phyloP scores from a whole-genome alignment of 2,797 vertebrate species.

The Carapus acus region DNA sequence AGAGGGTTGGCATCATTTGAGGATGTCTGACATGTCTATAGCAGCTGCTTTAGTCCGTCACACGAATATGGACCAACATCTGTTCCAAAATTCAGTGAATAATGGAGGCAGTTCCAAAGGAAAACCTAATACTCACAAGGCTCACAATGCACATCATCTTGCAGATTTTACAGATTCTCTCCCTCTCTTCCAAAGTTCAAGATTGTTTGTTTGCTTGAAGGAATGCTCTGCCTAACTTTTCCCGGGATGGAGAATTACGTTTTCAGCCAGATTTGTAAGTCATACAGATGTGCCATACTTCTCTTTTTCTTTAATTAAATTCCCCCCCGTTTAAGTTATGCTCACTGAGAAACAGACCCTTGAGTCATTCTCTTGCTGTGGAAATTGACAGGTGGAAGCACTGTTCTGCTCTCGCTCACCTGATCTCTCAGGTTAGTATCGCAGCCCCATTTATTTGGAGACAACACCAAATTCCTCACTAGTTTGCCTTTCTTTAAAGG shows the following conservation, averaged over 20 bases:
- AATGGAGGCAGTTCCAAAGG: too few relatives aligned
- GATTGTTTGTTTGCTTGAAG: conserved; percentile 16
- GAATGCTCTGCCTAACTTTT: background rate
- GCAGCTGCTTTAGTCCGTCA: too few relatives aligned
- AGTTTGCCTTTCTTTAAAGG: conserved; percentile 9
- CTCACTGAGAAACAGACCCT: conserved; percentile 37
- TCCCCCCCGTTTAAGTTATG: conserved; percentile 24
- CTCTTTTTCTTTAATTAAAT: conserved; percentile 25
- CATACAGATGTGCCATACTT: conserved; percentile 28
- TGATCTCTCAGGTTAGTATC: conserved; percentile 45
- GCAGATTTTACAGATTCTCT: background rate
- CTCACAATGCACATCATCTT: background rate
- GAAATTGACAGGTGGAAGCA: conserved; percentile 33
- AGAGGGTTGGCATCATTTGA: too few relatives aligned
- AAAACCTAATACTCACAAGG: too few relatives aligned
- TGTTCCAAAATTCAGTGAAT: too few relatives aligned
- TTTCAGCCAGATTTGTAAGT: conserved; percentile 11
- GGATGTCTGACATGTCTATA: too few relatives aligned
- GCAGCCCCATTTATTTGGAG: conserved; percentile 16
- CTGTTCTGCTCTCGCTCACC: too few relatives aligned
- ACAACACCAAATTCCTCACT: conserved; percentile 24
- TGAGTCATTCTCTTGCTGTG: conserved; percentile 11
- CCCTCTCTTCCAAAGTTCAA: conserved; percentile 12
- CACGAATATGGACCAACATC: too few relatives aligned
- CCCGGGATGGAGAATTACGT: background rate